A percentile compares a stretch with the other conserved stretches of the same genome.
These are phyloP conservation scores for Typhlichthys subterraneus DNA, from an alignment of 2,797 vertebrate species.

Conservation along the genomic window DNA sequence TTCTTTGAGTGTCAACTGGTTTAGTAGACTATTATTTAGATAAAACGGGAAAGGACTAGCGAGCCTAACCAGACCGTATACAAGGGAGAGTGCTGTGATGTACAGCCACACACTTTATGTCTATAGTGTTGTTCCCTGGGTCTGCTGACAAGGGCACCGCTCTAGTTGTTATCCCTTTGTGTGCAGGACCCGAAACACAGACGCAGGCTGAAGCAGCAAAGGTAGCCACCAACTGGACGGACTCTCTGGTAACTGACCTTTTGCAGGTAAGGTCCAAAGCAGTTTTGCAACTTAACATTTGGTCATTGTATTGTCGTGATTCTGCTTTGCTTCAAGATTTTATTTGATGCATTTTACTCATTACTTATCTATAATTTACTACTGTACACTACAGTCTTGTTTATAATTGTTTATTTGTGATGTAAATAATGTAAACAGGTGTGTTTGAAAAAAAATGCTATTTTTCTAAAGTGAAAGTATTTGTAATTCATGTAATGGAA, in stretches of 20 bases:
- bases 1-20: not conserved
- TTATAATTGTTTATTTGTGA: too few species aligned
- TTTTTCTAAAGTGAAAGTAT: too few species aligned
- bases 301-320: too few species aligned
- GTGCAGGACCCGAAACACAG: slow-evolving; percentile 75
- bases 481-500: too few species aligned
- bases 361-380: too few species aligned
- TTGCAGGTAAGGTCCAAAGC: slow-evolving; percentile 75
- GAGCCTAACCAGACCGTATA: slow-evolving; percentile 37
- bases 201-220: slow-evolving; percentile 79
- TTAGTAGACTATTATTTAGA: not conserved
- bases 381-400: too few species aligned
- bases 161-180: slow-evolving; percentile 8
- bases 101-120: not conserved
- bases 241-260: slow-evolving; percentile 87
- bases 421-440: too few species aligned
- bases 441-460: too few species aligned
- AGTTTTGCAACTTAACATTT: not conserved
- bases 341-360: not conserved
- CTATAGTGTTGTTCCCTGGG: slow-evolving; percentile 9
- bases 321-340: not conserved
- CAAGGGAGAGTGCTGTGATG: slow-evolving; percentile 54
- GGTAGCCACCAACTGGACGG: slow-evolving; percentile 84
- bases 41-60: slow-evolving; percentile 12
- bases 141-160: slow-evolving; percentile 13